A percentile compares a stretch with the other conserved stretches of the same genome.
Evolutionary conservation across 2,888 invertebrate genomes (phyloP).

Genomic region (Amblyjoppa fuscipennis): DNA sequence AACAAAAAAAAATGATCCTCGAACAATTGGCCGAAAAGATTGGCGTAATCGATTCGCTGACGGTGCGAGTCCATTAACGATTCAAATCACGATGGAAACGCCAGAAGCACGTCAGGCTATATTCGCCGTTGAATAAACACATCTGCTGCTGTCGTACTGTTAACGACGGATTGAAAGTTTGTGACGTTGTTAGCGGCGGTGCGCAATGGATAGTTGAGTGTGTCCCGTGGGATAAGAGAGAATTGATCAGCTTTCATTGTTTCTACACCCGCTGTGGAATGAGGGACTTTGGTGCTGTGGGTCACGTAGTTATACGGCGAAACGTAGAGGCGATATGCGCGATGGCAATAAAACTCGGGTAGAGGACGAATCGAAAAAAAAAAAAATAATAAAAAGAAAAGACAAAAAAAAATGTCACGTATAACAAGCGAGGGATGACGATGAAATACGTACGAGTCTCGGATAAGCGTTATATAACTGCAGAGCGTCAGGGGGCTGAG

Average conservation of each 20-base stretch:
- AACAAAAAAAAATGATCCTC: neutral
- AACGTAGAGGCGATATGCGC: neutral
- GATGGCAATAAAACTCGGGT: neutral
- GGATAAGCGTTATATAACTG: neutral
- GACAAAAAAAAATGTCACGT: neutral
- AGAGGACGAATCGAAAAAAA: neutral
- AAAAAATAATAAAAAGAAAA: neutral
- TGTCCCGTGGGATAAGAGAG: conserved; percentile 34
- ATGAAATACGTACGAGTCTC: neutral
- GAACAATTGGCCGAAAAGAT: neutral
- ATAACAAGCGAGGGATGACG: neutral
- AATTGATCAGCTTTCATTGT: conserved; percentile 61
- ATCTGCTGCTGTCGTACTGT: conserved; percentile 14
- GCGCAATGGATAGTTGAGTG: conserved; percentile 27
- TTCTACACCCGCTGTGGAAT: neutral
- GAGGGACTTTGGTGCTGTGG: neutral
- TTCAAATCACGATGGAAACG: conserved; percentile 13
- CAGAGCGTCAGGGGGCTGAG: neutral
- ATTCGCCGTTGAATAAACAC: conserved; percentile 7
- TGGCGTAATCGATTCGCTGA: neutral
- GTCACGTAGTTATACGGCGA: neutral
- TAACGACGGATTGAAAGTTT: conserved; percentile 16
- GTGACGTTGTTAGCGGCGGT: neutral
- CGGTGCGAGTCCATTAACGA: neutral
- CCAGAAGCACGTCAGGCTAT: conserved; percentile 14